These are phyloP conservation scores for Lamellibrachia luymesi DNA, from an alignment of 1,140 invertebrate genomes.

Conservation along the genomic window DNA sequence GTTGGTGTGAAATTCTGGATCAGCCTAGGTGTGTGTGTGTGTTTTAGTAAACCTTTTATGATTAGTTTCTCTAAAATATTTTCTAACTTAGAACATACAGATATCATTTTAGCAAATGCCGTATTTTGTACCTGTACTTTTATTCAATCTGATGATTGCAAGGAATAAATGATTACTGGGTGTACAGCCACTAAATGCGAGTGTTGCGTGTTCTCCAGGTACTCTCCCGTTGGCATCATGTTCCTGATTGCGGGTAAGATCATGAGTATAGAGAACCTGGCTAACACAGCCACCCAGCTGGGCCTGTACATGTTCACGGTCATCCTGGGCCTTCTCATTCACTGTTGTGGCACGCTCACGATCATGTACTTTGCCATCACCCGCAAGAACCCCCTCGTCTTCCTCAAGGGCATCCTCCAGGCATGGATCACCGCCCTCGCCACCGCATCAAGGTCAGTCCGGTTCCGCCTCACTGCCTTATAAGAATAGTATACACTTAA, in stretches of 20 bases:
- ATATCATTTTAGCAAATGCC: too few relatives aligned
- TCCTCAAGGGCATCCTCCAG: constrained; percentile 45
- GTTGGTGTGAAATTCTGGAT: too few relatives aligned
- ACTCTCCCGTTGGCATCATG: constrained; percentile 87
- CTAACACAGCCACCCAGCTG: constrained; percentile 31
- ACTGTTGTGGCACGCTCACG: constrained; percentile 48
- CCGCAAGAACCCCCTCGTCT: constrained; percentile 49
- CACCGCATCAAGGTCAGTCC: constrained; percentile 52
- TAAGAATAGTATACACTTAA: too few relatives aligned
- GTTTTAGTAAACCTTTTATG: too few relatives aligned
- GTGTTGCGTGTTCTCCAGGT: constrained; percentile 61
- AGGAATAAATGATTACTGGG: too few relatives aligned
- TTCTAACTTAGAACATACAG: too few relatives aligned
- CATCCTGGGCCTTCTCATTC: constrained; percentile 46
- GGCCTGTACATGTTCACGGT: constrained; percentile 47
- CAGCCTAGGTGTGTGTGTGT: too few relatives aligned
- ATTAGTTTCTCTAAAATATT: too few relatives aligned
- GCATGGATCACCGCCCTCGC: constrained; percentile 54
- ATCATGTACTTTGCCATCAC: constrained; percentile 48
- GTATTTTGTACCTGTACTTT: too few relatives aligned
- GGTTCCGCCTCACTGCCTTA: background rate
- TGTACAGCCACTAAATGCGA: background rate
- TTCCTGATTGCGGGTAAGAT: constrained; percentile 90
- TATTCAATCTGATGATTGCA: too few relatives aligned
- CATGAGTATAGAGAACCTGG: constrained; percentile 75